These are phyloP conservation scores for Lottia scabra DNA, from an alignment of 2,888 invertebrate species.

Conservation along the genomic window DNA sequence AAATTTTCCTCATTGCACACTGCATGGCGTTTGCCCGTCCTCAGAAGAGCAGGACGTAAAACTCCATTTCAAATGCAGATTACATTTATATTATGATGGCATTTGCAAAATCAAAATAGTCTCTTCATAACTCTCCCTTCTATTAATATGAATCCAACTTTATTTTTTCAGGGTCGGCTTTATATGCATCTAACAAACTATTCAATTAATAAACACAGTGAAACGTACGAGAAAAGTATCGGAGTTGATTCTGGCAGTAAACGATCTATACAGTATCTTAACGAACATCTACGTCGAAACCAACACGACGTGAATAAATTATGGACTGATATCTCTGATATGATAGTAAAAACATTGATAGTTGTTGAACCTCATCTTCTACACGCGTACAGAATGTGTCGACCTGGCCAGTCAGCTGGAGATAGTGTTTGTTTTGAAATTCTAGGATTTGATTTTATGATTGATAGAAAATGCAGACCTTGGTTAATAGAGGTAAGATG, in stretches of 20 bases:
- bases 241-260: conserved; percentile 65
- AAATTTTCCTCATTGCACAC: too few species aligned
- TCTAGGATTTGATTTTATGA: conserved; percentile 68
- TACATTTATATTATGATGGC: too few species aligned
- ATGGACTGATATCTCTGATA: conserved; percentile 67
- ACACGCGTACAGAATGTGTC: conserved; percentile 69
- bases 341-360: conserved; percentile 66
- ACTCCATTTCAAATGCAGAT: too few species aligned
- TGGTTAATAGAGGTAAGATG: conserved; percentile 68
- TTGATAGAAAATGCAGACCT: conserved; percentile 67
- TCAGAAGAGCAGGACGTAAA: too few species aligned
- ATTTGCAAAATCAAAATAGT: too few species aligned
- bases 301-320: conserved; percentile 63
- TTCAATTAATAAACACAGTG: conserved; percentile 69
- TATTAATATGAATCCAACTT: neutral
- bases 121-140: too few species aligned
- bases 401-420: conserved; percentile 65
- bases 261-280: conserved; percentile 65
- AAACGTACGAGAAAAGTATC: conserved; percentile 64
- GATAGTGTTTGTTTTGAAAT: conserved; percentile 70
- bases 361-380: conserved; percentile 67
- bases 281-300: conserved; percentile 63
- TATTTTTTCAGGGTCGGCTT: conserved; percentile 59
- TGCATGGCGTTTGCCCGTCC: too few species aligned
- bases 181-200: conserved; percentile 70